A percentile compares a stretch with the other conserved stretches of the same genome.
Evolutionary conservation across 2,113 vertebrate genomes (phyloP).

Genomic region (Xerus inauris): DNA sequence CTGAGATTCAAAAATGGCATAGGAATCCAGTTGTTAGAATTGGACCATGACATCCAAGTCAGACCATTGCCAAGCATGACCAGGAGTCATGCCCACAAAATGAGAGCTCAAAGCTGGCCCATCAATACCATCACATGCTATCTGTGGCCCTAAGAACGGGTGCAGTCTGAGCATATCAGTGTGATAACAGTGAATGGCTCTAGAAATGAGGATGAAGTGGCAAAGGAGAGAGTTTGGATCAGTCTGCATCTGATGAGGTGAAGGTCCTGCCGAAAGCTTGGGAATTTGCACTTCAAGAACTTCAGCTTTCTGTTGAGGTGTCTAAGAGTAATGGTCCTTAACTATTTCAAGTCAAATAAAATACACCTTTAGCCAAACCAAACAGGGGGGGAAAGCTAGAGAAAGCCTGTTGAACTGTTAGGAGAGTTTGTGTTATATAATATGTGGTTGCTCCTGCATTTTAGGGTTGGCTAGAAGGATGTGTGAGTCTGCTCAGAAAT

Average conservation of each 20-base stretch:
- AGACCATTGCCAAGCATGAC: not conserved
- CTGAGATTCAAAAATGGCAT: not conserved
- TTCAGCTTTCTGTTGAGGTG: not conserved
- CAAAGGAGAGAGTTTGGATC: not conserved
- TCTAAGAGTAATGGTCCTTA: not conserved
- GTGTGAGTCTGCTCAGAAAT: slow-evolving; percentile 92
- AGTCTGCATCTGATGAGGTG: not conserved
- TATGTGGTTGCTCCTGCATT: slow-evolving; percentile 62
- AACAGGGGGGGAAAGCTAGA: not conserved
- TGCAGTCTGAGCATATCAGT: not conserved
- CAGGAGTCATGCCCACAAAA: not conserved
- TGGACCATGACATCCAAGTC: not conserved
- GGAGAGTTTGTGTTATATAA: not conserved
- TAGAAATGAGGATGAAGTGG: not conserved
- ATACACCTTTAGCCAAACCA: not conserved
- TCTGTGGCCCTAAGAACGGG: not conserved
- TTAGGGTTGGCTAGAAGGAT: slow-evolving; percentile 95
- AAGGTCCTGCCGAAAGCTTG: not conserved
- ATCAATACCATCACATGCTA: not conserved
- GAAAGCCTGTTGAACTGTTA: slow-evolving; percentile 20
- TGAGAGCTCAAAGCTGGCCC: not conserved
- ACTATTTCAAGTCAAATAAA: slow-evolving; percentile 4
- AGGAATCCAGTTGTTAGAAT: not conserved
- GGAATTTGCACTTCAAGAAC: not conserved
- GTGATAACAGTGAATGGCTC: not conserved